These are phyloP conservation scores for Stylophora pistillata DNA, from an alignment of 64 coral and sea anemone species.

Conservation along the genomic window DNA sequence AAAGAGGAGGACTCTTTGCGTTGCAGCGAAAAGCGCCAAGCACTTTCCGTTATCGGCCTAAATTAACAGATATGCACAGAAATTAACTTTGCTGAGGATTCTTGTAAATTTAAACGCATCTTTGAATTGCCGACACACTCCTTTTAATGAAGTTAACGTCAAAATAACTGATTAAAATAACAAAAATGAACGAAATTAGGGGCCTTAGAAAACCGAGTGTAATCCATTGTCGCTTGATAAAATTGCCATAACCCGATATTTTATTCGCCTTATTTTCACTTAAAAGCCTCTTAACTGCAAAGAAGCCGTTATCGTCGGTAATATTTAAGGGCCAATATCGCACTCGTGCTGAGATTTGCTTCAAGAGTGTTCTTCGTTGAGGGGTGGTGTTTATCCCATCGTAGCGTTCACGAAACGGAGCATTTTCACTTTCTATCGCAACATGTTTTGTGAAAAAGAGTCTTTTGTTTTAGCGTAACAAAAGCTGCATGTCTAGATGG, in stretches of 20 bases:
- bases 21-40: not conserved
- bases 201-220: conserved; percentile 48
- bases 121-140: conserved; percentile 35
- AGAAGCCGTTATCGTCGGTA: conserved; percentile 1
- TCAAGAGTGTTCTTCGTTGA: not conserved
- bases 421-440: conserved; percentile 68
- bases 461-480: conserved; percentile 77
- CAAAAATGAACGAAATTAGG: conserved; percentile 79
- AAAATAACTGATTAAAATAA: conserved; percentile 80
- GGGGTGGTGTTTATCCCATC: not conserved
- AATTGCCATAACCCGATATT: conserved; percentile 69
- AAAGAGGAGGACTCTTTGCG: conserved; percentile 3
- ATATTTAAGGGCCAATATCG: conserved; percentile 38
- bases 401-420: conserved; percentile 21
- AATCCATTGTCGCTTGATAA: conserved; percentile 57
- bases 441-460: conserved; percentile 89
- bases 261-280: conserved; percentile 57
- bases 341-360: not conserved
- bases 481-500: conserved; percentile 81
- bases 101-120: conserved; percentile 41
- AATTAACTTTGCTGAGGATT: conserved; percentile 59
- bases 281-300: conserved; percentile 1
- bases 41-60: conserved; percentile 46
- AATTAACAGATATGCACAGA: conserved; percentile 15
- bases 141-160: conserved; percentile 27